These are phyloP conservation scores for Oenanthe melanoleuca DNA, from an alignment of 2,113 vertebrate genomes.

Conservation along the genomic window DNA sequence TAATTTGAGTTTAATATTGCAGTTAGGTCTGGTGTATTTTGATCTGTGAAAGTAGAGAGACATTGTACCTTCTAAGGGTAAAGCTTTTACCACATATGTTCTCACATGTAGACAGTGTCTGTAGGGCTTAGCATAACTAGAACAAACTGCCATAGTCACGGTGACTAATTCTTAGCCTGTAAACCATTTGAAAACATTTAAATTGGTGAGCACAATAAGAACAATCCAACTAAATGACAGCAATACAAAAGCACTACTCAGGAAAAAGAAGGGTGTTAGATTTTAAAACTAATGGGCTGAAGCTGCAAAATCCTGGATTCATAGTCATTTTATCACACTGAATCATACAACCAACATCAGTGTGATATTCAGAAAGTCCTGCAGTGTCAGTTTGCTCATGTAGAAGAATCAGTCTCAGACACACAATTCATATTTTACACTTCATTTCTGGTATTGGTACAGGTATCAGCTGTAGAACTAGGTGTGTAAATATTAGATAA, in stretches of 20 bases:
- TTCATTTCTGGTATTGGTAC: neutral
- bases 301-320: neutral
- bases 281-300: neutral
- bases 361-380: neutral
- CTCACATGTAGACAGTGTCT: neutral
- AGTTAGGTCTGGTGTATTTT: neutral
- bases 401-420: neutral
- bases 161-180: neutral
- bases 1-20: neutral
- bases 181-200: neutral
- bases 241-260: neutral
- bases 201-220: neutral
- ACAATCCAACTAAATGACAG: neutral
- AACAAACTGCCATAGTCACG: neutral
- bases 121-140: neutral
- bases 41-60: neutral
- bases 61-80: neutral
- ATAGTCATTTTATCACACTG: neutral
- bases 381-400: neutral
- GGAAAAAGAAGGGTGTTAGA: neutral
- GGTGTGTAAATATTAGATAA: neutral
- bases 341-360: neutral
- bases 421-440: neutral
- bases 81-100: neutral
- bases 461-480: neutral